phyloP scores from a whole-genome alignment of 2,113 vertebrate genomes.

The Xenotilapia longispinis region DNA sequence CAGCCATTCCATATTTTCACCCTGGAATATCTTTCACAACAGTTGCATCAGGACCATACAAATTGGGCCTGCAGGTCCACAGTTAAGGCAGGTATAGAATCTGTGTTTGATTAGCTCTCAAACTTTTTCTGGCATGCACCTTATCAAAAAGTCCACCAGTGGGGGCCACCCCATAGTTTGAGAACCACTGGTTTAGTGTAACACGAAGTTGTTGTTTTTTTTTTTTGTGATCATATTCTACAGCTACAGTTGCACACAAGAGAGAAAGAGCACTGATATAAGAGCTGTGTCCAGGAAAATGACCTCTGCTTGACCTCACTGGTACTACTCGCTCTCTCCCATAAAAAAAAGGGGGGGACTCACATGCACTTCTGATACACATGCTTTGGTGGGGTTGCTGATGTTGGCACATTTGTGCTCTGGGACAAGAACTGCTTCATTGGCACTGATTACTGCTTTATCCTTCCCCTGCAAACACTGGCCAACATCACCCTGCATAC shows the following conservation, averaged over 20 bases:
- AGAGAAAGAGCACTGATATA: neutral
- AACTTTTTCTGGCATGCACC: neutral
- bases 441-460: conserved; percentile 66
- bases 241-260: neutral
- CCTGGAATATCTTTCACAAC: neutral
- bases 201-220: neutral
- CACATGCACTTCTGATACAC: neutral
- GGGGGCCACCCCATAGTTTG: neutral
- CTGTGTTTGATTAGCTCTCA: neutral
- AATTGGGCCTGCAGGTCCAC: neutral
- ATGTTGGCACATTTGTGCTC: conserved; percentile 68
- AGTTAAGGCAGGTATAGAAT: neutral
- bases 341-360: neutral
- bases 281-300: conserved; percentile 12
- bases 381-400: conserved; percentile 53
- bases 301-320: conserved; percentile 47
- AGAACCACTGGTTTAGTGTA: neutral
- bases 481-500: conserved; percentile 58
- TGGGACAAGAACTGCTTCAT: conserved; percentile 64
- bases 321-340: neutral
- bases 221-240: neutral
- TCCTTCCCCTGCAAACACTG: conserved; percentile 50
- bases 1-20: neutral
- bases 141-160: neutral
- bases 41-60: conserved; percentile 2